Evolutionary conservation across 2,113 vertebrate species (phyloP), one percentile per base, ranked within the genome.

Genomic region (Peromyscus californicus): DNA sequence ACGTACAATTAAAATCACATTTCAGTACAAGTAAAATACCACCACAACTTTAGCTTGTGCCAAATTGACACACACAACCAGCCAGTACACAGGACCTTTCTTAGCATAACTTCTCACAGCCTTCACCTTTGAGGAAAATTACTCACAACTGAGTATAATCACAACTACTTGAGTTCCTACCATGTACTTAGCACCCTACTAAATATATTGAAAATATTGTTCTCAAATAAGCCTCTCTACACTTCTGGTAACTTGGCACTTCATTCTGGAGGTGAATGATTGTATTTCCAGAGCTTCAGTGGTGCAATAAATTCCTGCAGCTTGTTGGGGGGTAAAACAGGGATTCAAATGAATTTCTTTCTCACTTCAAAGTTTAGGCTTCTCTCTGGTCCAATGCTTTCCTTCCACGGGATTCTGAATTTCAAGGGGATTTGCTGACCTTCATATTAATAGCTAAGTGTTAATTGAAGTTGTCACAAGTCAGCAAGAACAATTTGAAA

Each of bases 391-490:
- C 80, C 11, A 67, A 3, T 94, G 72, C 11, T 57, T 97, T 97
- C 22, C 48, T 97, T 97, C 22, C 61, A 87, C 86, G 91, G 21
- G 7, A 61, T n/a, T 78, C 39, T 85, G 88, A 59, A 76, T 92
- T 93, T 96, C 90, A 96, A 93, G 39, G n/a, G 26, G 5, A 83
- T 94, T 96, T 96, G 75, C 79, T 95, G 79, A 87, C 70, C 57
- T 90, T 93, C 29, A 22, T 76, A 76, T 76, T 93, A 96, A 82
- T 24, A 97, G n/a, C 5, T 61, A 12, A 84, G n/a, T 79, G 63
- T 51, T 92, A 95, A 90, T 85, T 3, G 10, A 88, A 33, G 48
- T 91, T 88, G 45, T 87, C 87, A 90, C n/a, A 90, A 97, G 63
- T 67, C 63, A 95, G 57, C 6, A 95, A 95, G 57, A 84, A 4